Evolutionary conservation across 2,113 vertebrate species (phyloP), one percentile per base, ranked within the genome.

Genomic region (Butorides virescens): DNA sequence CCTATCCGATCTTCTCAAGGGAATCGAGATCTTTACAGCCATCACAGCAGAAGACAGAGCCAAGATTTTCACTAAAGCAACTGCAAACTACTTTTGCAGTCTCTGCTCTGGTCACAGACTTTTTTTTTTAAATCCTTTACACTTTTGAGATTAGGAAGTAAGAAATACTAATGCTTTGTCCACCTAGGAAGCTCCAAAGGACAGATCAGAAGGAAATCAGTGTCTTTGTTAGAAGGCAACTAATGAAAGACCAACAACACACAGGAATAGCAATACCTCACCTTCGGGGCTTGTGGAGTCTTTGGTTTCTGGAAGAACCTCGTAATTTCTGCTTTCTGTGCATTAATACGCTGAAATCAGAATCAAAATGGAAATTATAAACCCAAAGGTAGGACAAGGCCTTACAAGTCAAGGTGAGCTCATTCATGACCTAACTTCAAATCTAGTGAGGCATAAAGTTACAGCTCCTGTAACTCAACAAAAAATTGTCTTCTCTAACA

Each of bases 231-330:
- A 82, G 66, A 58, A 47, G 32, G 42, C 2, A 50, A 5, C 13
- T 5, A 32, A 44, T 7, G 42, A 23, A 77, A 77, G 46, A 42
- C 4, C 39, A 81, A 27, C 10, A 8, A 19, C 50, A 29, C 21
- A 30, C 4, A 62, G 53, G 34, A 25, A 39, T 10, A 72, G 53
- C 26, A 25, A 56, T 1, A 15, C 36, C 96, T 98, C 94, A 99
- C 99, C 99, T 99, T 99, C 55, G 99, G 99, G 77, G 98, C 98
- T 71, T 99, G 98, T 3, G 99, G 99, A 55, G 98, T 98, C 98
- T 99, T 99, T 94, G 99, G 95, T 97, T 99, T 99, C 98, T 99
- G 99, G 61, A 99, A 98, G 98, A 99, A 99, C 63, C 99, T 98
- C 0, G 99, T 99, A 75, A 99, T 99, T 96, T 99, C 99, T 3